Evolutionary conservation across 2,113 vertebrate genomes (phyloP).

Genomic region (Prolemur simus): DNA sequence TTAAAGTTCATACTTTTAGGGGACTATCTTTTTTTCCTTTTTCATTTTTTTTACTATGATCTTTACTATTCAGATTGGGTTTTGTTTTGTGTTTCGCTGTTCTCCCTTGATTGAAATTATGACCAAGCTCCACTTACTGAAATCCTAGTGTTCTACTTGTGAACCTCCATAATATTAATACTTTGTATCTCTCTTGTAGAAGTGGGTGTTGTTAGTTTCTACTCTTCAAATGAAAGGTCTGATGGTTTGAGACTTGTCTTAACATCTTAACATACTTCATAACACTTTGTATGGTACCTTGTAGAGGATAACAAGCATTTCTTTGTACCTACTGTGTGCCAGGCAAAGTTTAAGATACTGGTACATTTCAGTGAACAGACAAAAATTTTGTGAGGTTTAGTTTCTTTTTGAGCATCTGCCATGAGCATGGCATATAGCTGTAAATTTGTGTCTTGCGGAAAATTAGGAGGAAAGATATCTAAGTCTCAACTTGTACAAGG

Average conservation of each 20-base stretch:
- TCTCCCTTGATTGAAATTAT: neutral
- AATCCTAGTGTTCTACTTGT: neutral
- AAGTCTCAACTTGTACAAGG: neutral
- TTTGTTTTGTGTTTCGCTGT: neutral
- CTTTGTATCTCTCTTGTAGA: neutral
- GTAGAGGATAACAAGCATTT: neutral
- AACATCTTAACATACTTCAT: neutral
- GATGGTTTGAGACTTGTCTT: neutral
- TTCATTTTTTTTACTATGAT: neutral
- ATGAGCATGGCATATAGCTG: neutral
- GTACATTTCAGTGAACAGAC: neutral
- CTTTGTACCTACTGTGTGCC: neutral
- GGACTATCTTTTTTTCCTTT: neutral
- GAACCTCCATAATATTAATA: neutral
- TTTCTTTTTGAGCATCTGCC: neutral
- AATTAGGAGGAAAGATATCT: neutral
- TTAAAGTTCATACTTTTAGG: neutral
- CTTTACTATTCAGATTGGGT: neutral
- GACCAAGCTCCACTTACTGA: neutral
- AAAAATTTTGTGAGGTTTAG: neutral
- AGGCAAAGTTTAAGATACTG: neutral
- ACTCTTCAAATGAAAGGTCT: neutral
- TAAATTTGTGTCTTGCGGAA: neutral
- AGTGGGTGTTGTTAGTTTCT: neutral
- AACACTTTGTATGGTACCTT: neutral